Base-by-base conservation (phyloP, 1,140 invertebrate species). In the Drosophila mojavensis region DNA sequence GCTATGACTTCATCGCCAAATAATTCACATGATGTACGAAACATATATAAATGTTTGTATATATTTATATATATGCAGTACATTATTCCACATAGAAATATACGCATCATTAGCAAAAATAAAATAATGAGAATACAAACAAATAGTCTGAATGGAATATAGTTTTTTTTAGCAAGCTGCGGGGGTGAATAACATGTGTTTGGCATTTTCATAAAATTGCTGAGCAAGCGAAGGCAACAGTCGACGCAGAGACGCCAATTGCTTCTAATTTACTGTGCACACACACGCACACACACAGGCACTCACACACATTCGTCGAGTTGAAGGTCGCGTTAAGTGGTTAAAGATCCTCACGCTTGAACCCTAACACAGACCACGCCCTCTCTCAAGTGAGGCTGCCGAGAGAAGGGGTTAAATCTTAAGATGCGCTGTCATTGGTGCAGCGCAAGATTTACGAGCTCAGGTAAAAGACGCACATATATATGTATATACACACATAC, bases 21-120 rank as follows among this genome's bases (percentile, higher is more conserved):
- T 36, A 60, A 66, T 73, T 60, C 56, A 13, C 36, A 6, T 28
- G 30, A 50, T 45, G 6, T 45, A 5, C 5, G 28, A 7, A 4
- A 47, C 6, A 47, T 39, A 39, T 39, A 39, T 13, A 39, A 0
- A 17, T 47, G 28, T 30, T 15, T 51, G 4, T n/a, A 51, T 54
- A 28, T 54, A 4, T 33, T 24, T 2, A 1, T 24, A 1, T 24
- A 2, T 24, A 1, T 24, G 1, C 20, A 24, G 20, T 24, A 24
- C 1, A 15, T 30, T 39, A 69, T 78, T 60, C 76, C 70, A 79
- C 81, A 74, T 55, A 75, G 48, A 89, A 78, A 79, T 89, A 60
- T 67, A 88, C 78, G 84, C 84, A 81, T 88, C 84, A 90, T 88
- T 89, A 89, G 80, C 65, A 55, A 62, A 78, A 56, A 28, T 60